These are phyloP conservation scores for Microchirus variegatus DNA, from an alignment of 2,797 vertebrate species.

Conservation along the genomic window DNA sequence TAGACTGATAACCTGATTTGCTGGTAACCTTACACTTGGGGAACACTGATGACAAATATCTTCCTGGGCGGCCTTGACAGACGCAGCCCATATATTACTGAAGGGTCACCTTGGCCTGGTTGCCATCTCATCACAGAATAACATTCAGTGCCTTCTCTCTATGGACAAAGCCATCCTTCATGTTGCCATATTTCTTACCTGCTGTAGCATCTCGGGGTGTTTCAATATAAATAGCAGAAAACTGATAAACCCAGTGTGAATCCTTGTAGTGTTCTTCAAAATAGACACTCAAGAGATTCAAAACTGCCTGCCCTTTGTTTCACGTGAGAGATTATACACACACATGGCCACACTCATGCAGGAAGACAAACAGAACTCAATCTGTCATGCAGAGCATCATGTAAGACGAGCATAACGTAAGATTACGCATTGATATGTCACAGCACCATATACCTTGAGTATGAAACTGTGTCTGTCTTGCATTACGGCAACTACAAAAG, in stretches of 20 bases:
- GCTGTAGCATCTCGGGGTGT: constrained; percentile 55
- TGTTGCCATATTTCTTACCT: constrained; percentile 68
- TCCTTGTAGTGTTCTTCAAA: constrained; percentile 41
- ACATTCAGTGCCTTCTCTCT: constrained; percentile 66
- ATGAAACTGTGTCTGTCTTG: constrained; percentile 53
- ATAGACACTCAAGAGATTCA: constrained; percentile 49
- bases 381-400: constrained; percentile 45
- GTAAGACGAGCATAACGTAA: constrained; percentile 58
- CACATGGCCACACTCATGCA: constrained; percentile 4
- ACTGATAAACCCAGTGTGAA: constrained; percentile 62
- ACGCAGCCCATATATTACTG: constrained; percentile 78
- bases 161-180: constrained; percentile 75
- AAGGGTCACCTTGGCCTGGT: constrained; percentile 81
- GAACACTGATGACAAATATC: constrained; percentile 80
- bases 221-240: constrained; percentile 68
- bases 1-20: constrained; percentile 79
- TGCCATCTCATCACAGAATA: constrained; percentile 78
- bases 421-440: constrained; percentile 70
- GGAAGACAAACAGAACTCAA: constrained; percentile 40
- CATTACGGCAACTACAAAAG: constrained; percentile 60
- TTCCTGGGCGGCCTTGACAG: constrained; percentile 82
- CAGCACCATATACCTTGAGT: constrained; percentile 56
- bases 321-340: constrained; percentile 40
- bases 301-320: constrained; percentile 44
- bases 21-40: constrained; percentile 76